These are phyloP conservation scores for Aplysina aerophoba DNA, from an alignment of 37 sponge, comb jelly and placozoan genomes.

Conservation along the genomic window DNA sequence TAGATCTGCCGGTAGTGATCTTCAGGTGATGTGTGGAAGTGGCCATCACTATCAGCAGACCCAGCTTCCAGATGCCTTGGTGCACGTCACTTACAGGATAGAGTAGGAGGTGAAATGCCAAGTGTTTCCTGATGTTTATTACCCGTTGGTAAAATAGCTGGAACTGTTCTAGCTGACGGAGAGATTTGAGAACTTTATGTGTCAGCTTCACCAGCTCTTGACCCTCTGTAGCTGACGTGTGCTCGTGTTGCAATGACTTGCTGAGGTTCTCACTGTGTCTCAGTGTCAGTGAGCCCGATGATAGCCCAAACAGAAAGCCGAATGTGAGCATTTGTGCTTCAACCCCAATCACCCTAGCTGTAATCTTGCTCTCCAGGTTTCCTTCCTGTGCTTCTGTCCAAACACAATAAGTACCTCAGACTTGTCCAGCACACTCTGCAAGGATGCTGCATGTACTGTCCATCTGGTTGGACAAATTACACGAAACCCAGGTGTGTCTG, in stretches of 20 bases:
- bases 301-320: too few relatives aligned
- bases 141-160: constrained; percentile 22
- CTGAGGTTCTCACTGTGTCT: constrained; percentile 51
- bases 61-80: constrained; percentile 30
- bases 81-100: constrained; percentile 24
- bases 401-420: constrained; percentile 28
- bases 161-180: constrained; percentile 24
- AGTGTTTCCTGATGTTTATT: background rate
- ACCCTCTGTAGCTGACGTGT: constrained; percentile 26
- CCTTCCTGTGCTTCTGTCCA: too few relatives aligned
- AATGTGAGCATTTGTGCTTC: too few relatives aligned
- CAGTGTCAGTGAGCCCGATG: background rate
- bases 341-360: background rate
- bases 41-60: constrained; percentile 11
- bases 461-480: constrained; percentile 57
- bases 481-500: constrained; percentile 50
- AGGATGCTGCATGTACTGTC: constrained; percentile 55
- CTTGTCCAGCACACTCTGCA: constrained; percentile 47
- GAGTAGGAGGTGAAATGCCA: constrained; percentile 15
- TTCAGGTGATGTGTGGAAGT: background rate
- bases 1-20: constrained; percentile 15
- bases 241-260: constrained; percentile 15
- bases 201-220: constrained; percentile 39
- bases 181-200: background rate
- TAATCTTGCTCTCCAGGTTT: background rate